Conservation (phyloP, 2,113 vertebrate species). For the Rhea americana region DNA sequence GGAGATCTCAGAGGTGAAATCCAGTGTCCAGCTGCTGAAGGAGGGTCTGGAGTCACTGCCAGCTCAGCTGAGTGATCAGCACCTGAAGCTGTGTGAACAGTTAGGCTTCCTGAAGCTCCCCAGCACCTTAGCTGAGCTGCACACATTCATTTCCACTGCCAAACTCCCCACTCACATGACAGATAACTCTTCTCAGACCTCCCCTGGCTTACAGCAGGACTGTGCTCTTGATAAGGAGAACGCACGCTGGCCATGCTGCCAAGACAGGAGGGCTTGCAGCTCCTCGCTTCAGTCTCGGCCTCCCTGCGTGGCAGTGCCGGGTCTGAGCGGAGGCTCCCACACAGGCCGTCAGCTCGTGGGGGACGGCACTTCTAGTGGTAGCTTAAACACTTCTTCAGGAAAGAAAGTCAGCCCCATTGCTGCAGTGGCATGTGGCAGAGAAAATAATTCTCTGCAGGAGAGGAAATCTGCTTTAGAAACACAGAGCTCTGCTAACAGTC, state of each 20-base stretch:
- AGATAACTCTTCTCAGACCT: constrained; percentile 76
- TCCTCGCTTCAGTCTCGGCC: not conserved
- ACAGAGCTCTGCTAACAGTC: not conserved
- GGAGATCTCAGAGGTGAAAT: constrained; percentile 75
- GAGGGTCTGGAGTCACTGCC: constrained; percentile 69
- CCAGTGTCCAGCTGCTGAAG: constrained; percentile 61
- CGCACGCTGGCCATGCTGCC: not conserved
- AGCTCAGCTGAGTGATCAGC: constrained; percentile 65
- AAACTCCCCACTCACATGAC: not conserved
- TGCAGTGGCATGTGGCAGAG: not conserved
- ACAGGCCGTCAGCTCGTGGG: not conserved
- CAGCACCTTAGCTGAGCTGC: constrained; percentile 62
- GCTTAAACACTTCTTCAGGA: not conserved
- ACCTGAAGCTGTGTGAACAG: constrained; percentile 67
- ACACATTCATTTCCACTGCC: not conserved
- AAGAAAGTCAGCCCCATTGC: not conserved
- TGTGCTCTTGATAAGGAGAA: not conserved
- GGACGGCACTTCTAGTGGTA: not conserved
- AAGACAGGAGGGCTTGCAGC: not conserved
- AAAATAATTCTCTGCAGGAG: not conserved
- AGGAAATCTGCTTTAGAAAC: not conserved
- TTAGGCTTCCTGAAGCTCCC: constrained; percentile 51
- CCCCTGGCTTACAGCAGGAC: constrained; percentile 32
- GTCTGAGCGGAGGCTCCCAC: accelerated
- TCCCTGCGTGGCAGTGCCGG: not conserved